Evolutionary conservation across 64 coral and sea anemone genomes (phyloP).

Genomic region (Trachythela sp.): DNA sequence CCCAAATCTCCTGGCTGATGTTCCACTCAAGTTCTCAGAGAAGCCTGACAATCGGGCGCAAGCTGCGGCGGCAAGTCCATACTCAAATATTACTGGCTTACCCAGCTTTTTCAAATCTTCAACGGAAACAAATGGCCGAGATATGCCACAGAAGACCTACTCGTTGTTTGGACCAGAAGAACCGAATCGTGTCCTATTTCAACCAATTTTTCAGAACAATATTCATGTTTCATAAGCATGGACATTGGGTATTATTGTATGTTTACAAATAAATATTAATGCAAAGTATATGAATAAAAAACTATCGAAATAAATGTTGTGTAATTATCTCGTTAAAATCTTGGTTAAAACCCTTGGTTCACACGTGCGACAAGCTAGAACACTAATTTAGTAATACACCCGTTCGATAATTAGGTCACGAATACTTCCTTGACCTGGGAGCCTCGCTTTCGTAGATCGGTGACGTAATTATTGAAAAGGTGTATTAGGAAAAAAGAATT

Average conservation of each 20-base stretch:
- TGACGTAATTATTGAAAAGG: neutral
- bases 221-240: neutral
- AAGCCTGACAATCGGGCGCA: constrained; percentile 90
- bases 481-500: neutral
- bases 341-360: neutral
- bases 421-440: too few species aligned
- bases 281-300: constrained; percentile 22
- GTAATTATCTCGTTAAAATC: neutral
- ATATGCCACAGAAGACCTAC: constrained; percentile 59
- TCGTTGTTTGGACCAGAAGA: constrained; percentile 94
- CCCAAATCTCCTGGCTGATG: constrained; percentile 27
- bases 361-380: neutral
- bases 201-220: constrained; percentile 5
- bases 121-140: constrained; percentile 46
- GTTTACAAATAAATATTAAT: constrained; percentile 15
- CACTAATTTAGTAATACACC: too few species aligned
- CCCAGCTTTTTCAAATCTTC: constrained; percentile 69
- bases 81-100: constrained; percentile 88
- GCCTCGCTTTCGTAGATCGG: too few species aligned
- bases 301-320: neutral
- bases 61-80: constrained; percentile 30
- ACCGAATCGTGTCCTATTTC: constrained; percentile 74
- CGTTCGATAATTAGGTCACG: too few species aligned
- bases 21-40: constrained; percentile 61
- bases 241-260: neutral